A percentile compares a stretch with the other conserved stretches of the same genome.
These are phyloP conservation scores for Leucoraja ocellata DNA, from an alignment of 2,797 vertebrate genomes.

Conservation along the genomic window DNA sequence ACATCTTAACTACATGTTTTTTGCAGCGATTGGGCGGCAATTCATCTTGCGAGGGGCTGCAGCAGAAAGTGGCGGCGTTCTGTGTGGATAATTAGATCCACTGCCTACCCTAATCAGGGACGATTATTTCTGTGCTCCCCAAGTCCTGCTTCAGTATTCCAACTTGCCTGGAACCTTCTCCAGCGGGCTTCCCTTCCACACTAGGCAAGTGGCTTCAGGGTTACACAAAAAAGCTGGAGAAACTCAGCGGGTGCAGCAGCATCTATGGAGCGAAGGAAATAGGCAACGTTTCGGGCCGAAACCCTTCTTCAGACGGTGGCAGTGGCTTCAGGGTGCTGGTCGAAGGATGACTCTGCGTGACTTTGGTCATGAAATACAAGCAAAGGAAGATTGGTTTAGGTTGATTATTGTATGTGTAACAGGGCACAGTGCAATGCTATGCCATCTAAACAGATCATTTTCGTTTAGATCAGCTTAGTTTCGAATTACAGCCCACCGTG, in stretches of 20 bases:
- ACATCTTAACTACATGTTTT: slow-evolving; percentile 28
- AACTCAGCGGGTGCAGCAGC: no score
- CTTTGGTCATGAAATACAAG: no score
- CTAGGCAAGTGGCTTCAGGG: background rate
- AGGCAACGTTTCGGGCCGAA: no score
- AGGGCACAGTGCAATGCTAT: no score
- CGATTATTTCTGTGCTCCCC: slow-evolving; percentile 33
- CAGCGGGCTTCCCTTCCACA: background rate
- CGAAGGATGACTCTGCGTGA: slow-evolving; percentile 27
- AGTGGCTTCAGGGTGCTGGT: background rate
- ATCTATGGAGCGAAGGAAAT: no score
- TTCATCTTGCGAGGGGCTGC: slow-evolving; percentile 21
- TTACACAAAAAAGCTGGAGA: no score
- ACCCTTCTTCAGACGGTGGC: no score
- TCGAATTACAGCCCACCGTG: no score
- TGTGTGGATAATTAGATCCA: slow-evolving; percentile 33
- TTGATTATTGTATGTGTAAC: no score
- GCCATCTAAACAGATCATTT: no score
- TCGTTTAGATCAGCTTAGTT: no score
- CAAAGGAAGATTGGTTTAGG: background rate
- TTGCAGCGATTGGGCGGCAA: slow-evolving; percentile 10
- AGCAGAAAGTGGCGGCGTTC: slow-evolving; percentile 3
- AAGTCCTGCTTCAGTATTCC: slow-evolving; percentile 28
- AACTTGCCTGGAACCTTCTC: slow-evolving; percentile 2
- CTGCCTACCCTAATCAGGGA: background rate